Evolutionary conservation across 2,797 vertebrate species (phyloP).

Genomic region (Scomberomorus guttatus): DNA sequence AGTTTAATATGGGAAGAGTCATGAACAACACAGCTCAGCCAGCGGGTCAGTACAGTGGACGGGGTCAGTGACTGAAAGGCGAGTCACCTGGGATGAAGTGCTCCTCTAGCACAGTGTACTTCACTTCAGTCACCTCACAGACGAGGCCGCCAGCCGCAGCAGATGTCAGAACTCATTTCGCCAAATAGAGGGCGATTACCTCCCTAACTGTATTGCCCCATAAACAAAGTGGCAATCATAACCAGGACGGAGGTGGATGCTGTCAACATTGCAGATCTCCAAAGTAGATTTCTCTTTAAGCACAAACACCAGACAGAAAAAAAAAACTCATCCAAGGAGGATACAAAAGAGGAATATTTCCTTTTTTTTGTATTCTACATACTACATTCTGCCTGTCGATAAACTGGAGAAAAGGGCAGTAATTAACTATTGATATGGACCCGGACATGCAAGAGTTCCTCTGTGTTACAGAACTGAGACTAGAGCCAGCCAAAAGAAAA

Average conservation of each 20-base stretch:
- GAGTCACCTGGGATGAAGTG: constrained; percentile 56
- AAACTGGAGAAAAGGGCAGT: constrained; percentile 17
- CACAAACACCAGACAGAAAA: constrained; percentile 6
- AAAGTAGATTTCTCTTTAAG: constrained; percentile 18
- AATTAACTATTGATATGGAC: constrained; percentile 21
- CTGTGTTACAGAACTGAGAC: neutral
- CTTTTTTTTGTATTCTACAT: neutral
- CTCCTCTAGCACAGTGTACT: constrained; percentile 36
- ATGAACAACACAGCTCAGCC: constrained; percentile 27
- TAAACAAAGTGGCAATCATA: constrained; percentile 51
- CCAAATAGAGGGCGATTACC: constrained; percentile 48
- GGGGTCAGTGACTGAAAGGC: constrained; percentile 62
- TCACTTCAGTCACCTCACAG: constrained; percentile 45
- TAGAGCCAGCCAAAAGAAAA: neutral
- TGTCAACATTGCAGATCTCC: neutral
- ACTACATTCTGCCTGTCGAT: neutral
- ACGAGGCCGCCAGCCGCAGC: constrained; percentile 21
- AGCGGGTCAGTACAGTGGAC: constrained; percentile 2
- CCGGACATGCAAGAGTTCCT: constrained; percentile 11
- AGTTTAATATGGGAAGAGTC: constrained; percentile 12
- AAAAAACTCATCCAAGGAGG: neutral
- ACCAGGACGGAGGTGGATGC: neutral
- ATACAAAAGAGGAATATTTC: constrained; percentile 12
- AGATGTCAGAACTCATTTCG: constrained; percentile 49
- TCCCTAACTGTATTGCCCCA: constrained; percentile 24